Conservation (phyloP, 2,113 vertebrate genomes). For the Psilopogon haemacephalus region DNA sequence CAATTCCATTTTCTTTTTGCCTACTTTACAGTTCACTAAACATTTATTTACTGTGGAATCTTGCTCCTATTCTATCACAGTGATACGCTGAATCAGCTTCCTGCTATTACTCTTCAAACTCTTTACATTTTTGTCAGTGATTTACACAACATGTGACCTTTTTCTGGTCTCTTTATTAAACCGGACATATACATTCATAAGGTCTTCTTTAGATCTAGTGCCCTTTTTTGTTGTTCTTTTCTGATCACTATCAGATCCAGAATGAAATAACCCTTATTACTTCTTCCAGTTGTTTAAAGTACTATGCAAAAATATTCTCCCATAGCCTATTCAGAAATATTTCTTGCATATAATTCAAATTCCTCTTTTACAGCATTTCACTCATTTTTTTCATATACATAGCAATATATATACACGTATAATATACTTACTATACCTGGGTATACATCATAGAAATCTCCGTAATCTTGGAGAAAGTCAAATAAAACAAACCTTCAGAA, state of each 20-base stretch:
- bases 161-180: neutral
- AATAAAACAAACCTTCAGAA: neutral
- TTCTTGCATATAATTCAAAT: neutral
- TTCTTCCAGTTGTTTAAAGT: neutral
- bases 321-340: neutral
- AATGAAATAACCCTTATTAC: neutral
- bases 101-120: neutral
- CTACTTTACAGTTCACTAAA: neutral
- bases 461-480: neutral
- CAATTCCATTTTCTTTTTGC: neutral
- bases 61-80: neutral
- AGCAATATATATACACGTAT: neutral
- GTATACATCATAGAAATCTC: neutral
- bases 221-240: neutral
- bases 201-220: neutral
- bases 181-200: neutral
- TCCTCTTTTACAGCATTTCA: neutral
- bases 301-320: neutral
- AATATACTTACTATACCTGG: neutral
- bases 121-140: neutral
- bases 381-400: neutral
- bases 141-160: neutral
- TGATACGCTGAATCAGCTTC: neutral
- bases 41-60: neutral
- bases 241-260: neutral